A percentile compares a stretch with the other conserved stretches of the same genome.
Evolutionary conservation across 2,797 vertebrate genomes (phyloP).

Genomic region (Peromyscus aztecus): DNA sequence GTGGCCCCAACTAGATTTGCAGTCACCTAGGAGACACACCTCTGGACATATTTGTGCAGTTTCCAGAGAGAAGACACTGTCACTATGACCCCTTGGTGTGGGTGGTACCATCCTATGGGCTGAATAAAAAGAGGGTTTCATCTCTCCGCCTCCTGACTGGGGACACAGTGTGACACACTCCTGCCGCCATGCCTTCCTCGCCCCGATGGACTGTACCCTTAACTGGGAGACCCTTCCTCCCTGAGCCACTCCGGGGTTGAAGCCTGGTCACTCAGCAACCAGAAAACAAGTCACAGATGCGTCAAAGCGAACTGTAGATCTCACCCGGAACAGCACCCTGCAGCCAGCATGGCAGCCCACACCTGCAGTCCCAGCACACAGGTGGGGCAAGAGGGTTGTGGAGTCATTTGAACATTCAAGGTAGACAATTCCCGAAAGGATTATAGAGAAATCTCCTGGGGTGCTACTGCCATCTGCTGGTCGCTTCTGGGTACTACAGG

Average conservation of each 20-base stretch:
- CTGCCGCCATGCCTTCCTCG: not conserved
- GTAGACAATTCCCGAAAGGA: not conserved
- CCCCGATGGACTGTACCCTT: fast-evolving
- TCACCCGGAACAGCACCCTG: not conserved
- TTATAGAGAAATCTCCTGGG: not conserved
- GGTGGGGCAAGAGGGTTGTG: no score
- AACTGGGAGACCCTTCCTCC: not conserved
- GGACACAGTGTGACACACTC: no score
- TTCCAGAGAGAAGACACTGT: not conserved
- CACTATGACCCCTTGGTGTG: not conserved
- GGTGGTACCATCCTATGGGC: not conserved
- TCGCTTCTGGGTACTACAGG: not conserved
- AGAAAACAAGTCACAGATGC: not conserved
- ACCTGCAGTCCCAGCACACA: not conserved
- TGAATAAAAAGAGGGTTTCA: no score
- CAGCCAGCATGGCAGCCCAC: not conserved
- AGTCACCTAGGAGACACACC: not conserved
- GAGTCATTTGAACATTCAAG: not conserved
- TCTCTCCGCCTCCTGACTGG: not conserved
- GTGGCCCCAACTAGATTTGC: not conserved
- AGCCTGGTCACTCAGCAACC: not conserved
- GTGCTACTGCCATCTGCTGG: slow-evolving; percentile 60
- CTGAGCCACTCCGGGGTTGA: no score
- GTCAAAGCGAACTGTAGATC: not conserved
- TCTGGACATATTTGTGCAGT: not conserved